Base-by-base conservation (phyloP, 1,140 invertebrate genomes). In the Megalopta genalis region DNA sequence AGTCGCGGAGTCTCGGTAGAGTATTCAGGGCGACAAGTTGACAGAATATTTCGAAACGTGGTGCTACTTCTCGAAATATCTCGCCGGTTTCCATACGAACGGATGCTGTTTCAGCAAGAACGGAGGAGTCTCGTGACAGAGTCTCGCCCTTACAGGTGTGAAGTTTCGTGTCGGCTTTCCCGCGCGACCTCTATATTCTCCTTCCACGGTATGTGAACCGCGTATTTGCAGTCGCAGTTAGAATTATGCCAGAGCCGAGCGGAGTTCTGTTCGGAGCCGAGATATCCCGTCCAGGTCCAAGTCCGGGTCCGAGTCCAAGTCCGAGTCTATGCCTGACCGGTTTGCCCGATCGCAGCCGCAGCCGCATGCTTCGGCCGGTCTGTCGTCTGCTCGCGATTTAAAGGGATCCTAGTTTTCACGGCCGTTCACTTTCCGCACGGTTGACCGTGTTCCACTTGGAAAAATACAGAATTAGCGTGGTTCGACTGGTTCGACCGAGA, bases 161-260 rank as follows among this genome's bases (percentile, higher is more conserved):
- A 73, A 69, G 69, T 74, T 73, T 71, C 70, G 52, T 23, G 37
- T 72, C 71, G 60, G 14, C 37, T 42, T 74, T 21, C 21, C 16
- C 18, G 42, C 25, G 2, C n/a, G 2, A 46, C 18, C 32, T 42
- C 18, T 25, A 9, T 3, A n/a, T 25, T 12, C 32, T 46, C 23
- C 14, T 52, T 9, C 54, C 54, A n/a, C 16, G 27, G n/a, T n/a
- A n/a, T 37, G 75, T 42, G 46, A 39, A 64, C 23, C 49, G 59
- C 23, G 67, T 82, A 74, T 86, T 84, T 82, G 83, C 80, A 67
- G 72, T 78, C 62, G 54, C 62, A 76, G 57, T 84, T 84, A 84
- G 65, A 69, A 70, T 46, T 63, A 60, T 75, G 70, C n/a, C 66
- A 66, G 32, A 7, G 42, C 12, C 10, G 42, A 46, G 12, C 12